Evolutionary conservation across 2,113 vertebrate genomes (phyloP).

Genomic region (Gnathonemus longibarbis): DNA sequence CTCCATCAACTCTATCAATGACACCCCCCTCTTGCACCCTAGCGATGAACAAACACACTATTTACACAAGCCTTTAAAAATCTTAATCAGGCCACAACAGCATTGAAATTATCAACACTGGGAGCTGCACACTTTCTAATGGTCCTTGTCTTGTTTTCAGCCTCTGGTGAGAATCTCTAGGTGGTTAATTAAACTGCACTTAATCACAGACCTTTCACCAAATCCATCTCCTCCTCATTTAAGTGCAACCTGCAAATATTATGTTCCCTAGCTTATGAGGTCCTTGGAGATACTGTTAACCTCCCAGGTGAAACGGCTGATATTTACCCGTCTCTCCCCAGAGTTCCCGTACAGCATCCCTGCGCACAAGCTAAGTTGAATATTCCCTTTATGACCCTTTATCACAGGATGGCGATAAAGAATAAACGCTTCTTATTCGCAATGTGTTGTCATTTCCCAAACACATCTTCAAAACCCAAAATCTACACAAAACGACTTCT

Average conservation of each 20-base stretch:
- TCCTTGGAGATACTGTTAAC: background rate
- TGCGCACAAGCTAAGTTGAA: background rate
- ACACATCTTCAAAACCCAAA: background rate
- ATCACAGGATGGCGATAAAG: background rate
- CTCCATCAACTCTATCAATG: background rate
- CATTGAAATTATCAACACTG: background rate
- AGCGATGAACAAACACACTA: background rate
- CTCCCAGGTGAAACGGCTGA: background rate
- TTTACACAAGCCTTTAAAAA: background rate
- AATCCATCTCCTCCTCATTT: conserved; percentile 3
- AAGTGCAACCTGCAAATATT: background rate
- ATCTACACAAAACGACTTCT: background rate
- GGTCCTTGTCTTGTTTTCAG: too few species aligned
- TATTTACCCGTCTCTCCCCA: background rate
- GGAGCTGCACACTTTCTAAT: background rate
- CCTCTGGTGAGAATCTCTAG: background rate
- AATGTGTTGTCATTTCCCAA: background rate
- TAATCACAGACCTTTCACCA: background rate
- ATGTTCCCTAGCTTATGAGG: background rate
- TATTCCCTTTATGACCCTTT: background rate
- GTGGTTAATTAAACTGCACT: background rate
- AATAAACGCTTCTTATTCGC: background rate
- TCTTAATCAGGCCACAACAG: background rate
- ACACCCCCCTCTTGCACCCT: background rate
- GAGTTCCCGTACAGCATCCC: background rate